Evolutionary conservation across 2,797 vertebrate species (phyloP).

Genomic region (Crypturellus tataupa): DNA sequence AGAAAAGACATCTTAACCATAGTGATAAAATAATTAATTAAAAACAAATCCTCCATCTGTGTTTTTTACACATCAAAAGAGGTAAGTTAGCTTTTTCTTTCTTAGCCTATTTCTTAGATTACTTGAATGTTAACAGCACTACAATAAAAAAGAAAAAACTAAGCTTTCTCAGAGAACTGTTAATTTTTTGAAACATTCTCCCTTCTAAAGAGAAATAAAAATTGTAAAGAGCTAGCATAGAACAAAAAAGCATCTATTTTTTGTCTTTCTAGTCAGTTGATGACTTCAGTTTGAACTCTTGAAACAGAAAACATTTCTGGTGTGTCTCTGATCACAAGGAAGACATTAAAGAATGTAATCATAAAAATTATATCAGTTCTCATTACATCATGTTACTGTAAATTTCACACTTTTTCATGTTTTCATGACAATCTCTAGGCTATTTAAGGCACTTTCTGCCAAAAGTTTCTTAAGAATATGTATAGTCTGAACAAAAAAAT

Average conservation of each 20-base stretch:
- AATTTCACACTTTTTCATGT: not conserved
- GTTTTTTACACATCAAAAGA: not conserved
- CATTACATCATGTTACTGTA: not conserved
- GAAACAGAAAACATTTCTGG: not conserved
- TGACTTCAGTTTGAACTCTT: not conserved
- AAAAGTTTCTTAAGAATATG: not conserved
- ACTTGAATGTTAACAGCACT: not conserved
- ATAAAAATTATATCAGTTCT: not conserved
- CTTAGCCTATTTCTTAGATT: not conserved
- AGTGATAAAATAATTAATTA: not conserved
- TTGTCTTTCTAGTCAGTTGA: not conserved
- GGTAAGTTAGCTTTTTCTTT: not conserved
- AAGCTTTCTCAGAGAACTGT: not conserved
- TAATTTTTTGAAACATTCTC: not conserved
- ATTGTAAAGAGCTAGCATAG: rapidly evolving
- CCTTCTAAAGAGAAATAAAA: not conserved
- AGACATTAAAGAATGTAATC: not conserved
- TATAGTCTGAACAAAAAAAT: not conserved
- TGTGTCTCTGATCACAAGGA: not conserved
- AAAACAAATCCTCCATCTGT: not conserved
- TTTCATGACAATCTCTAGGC: not conserved
- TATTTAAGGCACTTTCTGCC: not conserved
- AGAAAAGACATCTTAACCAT: not conserved
- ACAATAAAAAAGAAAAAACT: not conserved
- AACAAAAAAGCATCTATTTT: not conserved